phyloP scores from a whole-genome alignment of 53 echinoderm and acorn worm genomes.

The Echinometra lucunter region DNA sequence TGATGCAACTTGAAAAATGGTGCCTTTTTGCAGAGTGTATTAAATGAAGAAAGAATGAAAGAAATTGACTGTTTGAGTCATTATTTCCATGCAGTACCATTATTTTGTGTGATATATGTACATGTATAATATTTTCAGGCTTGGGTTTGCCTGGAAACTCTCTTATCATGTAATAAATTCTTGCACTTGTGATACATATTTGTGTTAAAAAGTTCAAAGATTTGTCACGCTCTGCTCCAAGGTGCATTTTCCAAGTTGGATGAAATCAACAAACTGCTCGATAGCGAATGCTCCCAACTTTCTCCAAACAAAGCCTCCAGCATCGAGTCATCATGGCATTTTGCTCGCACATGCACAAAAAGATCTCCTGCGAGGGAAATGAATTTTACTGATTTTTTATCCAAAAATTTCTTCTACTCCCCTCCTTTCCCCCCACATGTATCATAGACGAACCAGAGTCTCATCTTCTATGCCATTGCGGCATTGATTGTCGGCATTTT shows the following conservation, averaged over 20 bases:
- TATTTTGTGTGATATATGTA: too few relatives aligned
- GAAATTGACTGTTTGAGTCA: too few relatives aligned
- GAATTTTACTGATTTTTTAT: not conserved
- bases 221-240: not conserved
- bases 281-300: not conserved
- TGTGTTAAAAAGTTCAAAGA: not conserved
- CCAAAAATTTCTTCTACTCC: conserved; percentile 30
- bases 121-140: too few relatives aligned
- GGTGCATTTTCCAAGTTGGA: not conserved
- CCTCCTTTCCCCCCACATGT: not conserved
- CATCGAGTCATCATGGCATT: not conserved
- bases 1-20: not conserved
- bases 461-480: conserved; percentile 90
- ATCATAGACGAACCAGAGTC: conserved; percentile 82
- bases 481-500: conserved; percentile 87
- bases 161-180: not conserved
- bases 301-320: not conserved
- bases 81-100: too few relatives aligned
- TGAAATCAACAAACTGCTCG: not conserved
- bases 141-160: not conserved
- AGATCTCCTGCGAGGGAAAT: not conserved
- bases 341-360: not conserved
- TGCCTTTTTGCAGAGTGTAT: not conserved
- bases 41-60: not conserved
- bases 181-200: not conserved